These are phyloP conservation scores for Bolborhynchus lineola DNA, from an alignment of 2,113 vertebrate genomes.

Conservation along the genomic window DNA sequence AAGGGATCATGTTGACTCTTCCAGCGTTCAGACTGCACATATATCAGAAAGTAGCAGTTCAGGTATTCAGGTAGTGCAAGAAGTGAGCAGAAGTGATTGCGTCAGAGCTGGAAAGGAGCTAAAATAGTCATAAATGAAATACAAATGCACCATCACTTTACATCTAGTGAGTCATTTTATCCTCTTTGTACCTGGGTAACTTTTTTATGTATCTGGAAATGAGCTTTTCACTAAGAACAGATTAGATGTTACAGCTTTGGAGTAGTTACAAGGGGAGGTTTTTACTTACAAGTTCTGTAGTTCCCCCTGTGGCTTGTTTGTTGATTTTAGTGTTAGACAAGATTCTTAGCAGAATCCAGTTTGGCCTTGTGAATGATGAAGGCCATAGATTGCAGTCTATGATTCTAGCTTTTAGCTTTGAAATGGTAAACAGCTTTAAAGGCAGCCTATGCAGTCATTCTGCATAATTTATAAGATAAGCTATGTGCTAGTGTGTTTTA, in stretches of 20 bases:
- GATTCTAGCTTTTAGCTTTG: not conserved
- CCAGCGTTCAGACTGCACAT: not conserved
- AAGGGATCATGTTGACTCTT: not conserved
- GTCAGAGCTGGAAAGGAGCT: not conserved
- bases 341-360: not conserved
- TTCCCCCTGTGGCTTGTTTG: fast-evolving
- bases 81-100: not conserved
- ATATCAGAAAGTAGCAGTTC: not conserved
- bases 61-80: not conserved
- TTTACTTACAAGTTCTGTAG: not conserved
- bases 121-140: not conserved
- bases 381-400: not conserved
- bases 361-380: not conserved
- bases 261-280: not conserved
- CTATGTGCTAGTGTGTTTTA: not conserved
- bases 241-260: not conserved
- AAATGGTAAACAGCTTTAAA: not conserved
- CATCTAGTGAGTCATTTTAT: not conserved
- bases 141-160: not conserved
- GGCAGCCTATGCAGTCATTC: not conserved
- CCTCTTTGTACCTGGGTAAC: not conserved
- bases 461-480: not conserved
- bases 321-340: not conserved
- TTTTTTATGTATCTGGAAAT: not conserved
- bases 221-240: not conserved